phyloP scores from a whole-genome alignment of 2,113 vertebrate species.

The Gymnocephalus cernua region DNA sequence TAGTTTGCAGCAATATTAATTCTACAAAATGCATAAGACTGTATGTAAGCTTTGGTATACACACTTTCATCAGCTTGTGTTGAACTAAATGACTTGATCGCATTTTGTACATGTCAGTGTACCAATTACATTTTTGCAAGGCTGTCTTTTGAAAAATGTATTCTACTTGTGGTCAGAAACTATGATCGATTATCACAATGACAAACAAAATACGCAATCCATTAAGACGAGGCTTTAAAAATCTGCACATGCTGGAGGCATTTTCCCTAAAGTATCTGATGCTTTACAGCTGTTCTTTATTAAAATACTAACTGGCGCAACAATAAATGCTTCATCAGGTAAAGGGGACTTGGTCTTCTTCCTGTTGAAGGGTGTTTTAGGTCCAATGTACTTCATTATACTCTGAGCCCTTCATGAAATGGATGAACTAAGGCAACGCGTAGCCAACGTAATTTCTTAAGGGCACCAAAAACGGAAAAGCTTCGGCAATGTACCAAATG shows the following conservation, averaged over 20 bases:
- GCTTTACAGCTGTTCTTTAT: conserved; percentile 45
- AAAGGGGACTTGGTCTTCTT: conserved; percentile 65
- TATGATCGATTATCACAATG: conserved; percentile 33
- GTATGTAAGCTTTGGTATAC: conserved; percentile 90
- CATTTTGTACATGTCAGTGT: conserved; percentile 61
- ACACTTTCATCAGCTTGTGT: conserved; percentile 70
- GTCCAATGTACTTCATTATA: conserved; percentile 63
- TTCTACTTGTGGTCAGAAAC: conserved; percentile 38
- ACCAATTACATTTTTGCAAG: conserved; percentile 58
- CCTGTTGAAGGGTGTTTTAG: conserved; percentile 65
- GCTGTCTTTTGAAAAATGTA: conserved; percentile 41
- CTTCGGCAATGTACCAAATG: conserved; percentile 28
- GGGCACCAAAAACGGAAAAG: conserved; percentile 49
- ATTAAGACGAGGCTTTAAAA: conserved; percentile 60
- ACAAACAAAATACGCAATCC: conserved; percentile 55
- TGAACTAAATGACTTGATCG: conserved; percentile 46
- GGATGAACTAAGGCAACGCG: conserved; percentile 80
- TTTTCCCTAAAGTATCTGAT: conserved; percentile 6
- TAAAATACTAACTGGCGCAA: conserved; percentile 64
- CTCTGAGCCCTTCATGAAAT: conserved; percentile 72
- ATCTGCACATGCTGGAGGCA: conserved; percentile 67
- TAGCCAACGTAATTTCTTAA: conserved; percentile 39
- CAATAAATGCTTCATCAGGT: conserved; percentile 72
- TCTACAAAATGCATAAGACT: conserved; percentile 89
- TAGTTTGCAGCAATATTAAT: conserved; percentile 74